Conservation (phyloP, 1,140 invertebrate genomes). For the Cydia fagiglandana region DNA sequence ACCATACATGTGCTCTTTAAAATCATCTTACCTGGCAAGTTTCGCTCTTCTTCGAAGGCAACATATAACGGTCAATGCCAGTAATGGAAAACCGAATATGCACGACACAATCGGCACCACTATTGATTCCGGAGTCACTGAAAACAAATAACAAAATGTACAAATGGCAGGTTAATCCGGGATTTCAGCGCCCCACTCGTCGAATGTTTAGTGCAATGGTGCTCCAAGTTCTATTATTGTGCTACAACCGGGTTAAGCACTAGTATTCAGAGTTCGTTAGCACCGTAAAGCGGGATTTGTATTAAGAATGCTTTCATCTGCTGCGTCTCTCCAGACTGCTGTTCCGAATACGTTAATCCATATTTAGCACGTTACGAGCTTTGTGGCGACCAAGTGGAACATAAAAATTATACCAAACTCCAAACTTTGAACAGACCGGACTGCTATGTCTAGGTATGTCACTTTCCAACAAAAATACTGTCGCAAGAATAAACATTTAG, state of each 20-base stretch:
- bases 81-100: constrained; percentile 91
- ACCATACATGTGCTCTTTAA: background rate
- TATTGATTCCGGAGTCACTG: constrained; percentile 93
- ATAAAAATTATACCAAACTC: too few species aligned
- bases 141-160: constrained; percentile 63
- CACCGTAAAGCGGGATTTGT: constrained; percentile 1
- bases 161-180: background rate
- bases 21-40: constrained; percentile 80
- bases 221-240: background rate
- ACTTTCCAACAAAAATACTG: background rate
- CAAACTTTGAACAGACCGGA: background rate
- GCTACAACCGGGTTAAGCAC: constrained; percentile 14
- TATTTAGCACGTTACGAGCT: background rate
- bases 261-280: constrained; percentile 27
- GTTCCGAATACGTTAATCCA: constrained; percentile 3
- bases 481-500: background rate
- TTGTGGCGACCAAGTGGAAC: background rate
- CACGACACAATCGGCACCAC: constrained; percentile 93
- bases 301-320: constrained; percentile 9
- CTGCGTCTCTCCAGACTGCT: constrained; percentile 5
- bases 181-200: background rate
- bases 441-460: background rate
- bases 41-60: constrained; percentile 90
- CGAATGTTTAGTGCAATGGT: constrained; percentile 3
- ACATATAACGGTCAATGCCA: constrained; percentile 92